These are phyloP conservation scores for Andrena dorsata DNA, from an alignment of 2,888 invertebrate genomes.

Conservation along the genomic window DNA sequence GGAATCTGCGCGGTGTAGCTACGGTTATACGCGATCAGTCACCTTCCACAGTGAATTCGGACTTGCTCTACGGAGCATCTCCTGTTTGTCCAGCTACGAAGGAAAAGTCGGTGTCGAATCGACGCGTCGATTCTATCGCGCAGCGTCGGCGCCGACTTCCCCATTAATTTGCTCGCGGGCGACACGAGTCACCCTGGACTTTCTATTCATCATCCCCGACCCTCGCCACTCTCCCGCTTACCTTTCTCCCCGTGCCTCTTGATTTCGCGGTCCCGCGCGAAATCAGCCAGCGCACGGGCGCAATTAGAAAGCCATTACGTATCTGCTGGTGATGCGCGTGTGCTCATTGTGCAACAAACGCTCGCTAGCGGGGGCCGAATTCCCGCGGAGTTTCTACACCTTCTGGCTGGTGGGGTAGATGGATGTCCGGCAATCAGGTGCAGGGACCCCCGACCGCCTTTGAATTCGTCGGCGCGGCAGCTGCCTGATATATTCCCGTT, in stretches of 20 bases:
- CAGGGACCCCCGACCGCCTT: slow-evolving; percentile 68
- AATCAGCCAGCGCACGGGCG: slow-evolving; percentile 53
- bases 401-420: slow-evolving; percentile 66
- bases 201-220: slow-evolving; percentile 7
- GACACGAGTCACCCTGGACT: slow-evolving; percentile 10
- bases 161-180: slow-evolving; percentile 25
- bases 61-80: background rate
- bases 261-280: slow-evolving; percentile 23
- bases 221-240: background rate
- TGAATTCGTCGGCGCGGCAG: slow-evolving; percentile 62
- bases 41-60: background rate
- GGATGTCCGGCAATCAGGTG: slow-evolving; percentile 77
- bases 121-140: background rate
- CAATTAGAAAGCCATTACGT: slow-evolving; percentile 81
- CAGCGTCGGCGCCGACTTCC: background rate
- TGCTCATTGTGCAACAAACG: slow-evolving; percentile 59
- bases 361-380: slow-evolving; percentile 30
- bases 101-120: background rate
- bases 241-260: slow-evolving; percentile 5
- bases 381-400: slow-evolving; percentile 64
- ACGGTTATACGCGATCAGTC: background rate
- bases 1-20: too few species aligned
- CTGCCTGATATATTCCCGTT: slow-evolving; percentile 67
- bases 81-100: too few species aligned
- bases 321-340: slow-evolving; percentile 32